These are phyloP conservation scores for Globodera rostochiensis DNA, from an alignment of 1,140 invertebrate genomes.

Conservation along the genomic window DNA sequence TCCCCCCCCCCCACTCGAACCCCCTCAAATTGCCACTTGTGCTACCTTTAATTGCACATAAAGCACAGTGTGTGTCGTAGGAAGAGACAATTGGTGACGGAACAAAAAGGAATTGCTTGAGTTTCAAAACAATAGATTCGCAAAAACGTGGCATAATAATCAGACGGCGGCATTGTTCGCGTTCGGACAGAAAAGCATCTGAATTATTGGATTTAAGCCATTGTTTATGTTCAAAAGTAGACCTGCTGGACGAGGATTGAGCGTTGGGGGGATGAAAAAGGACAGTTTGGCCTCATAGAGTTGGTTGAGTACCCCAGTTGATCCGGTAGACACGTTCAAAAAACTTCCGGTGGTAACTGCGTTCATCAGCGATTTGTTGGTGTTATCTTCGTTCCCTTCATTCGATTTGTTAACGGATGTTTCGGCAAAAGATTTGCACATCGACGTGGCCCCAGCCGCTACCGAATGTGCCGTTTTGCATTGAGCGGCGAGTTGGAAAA, in stretches of 20 bases:
- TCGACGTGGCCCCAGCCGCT: not conserved
- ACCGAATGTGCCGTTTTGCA: not conserved
- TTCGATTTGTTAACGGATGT: not conserved
- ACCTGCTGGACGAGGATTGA: slow-evolving; percentile 26
- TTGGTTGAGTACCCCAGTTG: slow-evolving; percentile 22
- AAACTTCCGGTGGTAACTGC: not conserved
- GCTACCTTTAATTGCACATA: slow-evolving; percentile 26
- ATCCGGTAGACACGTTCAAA: not conserved
- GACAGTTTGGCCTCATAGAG: slow-evolving; percentile 14
- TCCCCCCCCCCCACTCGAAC: not conserved
- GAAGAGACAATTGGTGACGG: slow-evolving; percentile 21
- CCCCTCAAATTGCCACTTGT: not conserved
- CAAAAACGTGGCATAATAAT: slow-evolving; percentile 10
- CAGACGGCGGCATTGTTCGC: not conserved
- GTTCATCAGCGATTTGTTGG: slow-evolving; percentile 9
- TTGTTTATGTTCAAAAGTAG: not conserved
- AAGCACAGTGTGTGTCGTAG: slow-evolving; percentile 20
- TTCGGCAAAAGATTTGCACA: slow-evolving; percentile 3
- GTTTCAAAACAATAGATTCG: not conserved
- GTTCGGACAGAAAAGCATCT: slow-evolving; percentile 20
- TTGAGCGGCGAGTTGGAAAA: slow-evolving; percentile 15
- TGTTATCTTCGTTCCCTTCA: not conserved
- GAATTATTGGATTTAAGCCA: not conserved
- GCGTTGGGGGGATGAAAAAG: slow-evolving; percentile 23
- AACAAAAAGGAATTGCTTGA: not conserved